Base-by-base conservation (phyloP, 2,797 vertebrate genomes). In the Tiaroga cobitis region DNA sequence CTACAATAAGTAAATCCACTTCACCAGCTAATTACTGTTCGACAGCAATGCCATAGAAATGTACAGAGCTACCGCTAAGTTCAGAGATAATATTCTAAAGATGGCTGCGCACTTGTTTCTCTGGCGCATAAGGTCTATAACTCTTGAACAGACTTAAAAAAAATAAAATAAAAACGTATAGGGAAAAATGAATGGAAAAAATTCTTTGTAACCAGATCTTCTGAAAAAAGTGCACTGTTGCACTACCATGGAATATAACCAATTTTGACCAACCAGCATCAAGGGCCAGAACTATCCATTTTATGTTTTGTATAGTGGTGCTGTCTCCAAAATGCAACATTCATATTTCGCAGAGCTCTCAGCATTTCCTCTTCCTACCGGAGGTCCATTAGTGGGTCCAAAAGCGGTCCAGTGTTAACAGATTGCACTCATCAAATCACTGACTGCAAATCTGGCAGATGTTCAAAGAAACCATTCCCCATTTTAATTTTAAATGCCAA, bases 381-480 rank as follows among this genome's bases (percentile, higher is more conserved):
- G 29, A 75, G 49, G 61, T 73, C 78, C 43, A 76, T 81, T 79
- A 56, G 67, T 59, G 9, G 34, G 41, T 76, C 67, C 70, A 72
- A 63, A 82, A 51, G 72, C 59, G 29, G 29, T 75, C 19, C 39
- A 49, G 51, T 76, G 59, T 29, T 85, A 83, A 90, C 73, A 75
- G 68, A 88, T 84, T 78, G 80, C 67, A 81, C 37, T 81, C n/a
- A 46, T 79, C 82, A 85, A 81, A 49, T 82, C 70, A 77, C 72
- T 72, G 72, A 72, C 51, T 56, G 82, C 84, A 85, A 83, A 87
- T 82, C 59, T 79, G 82, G 82, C 87, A 83, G 74, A 70, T 89
- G 75, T 77, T 85, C 84, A 82, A 65, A 75, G 34, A 61, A 49
- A 19, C 65, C 67, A 37, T 32, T 70, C 34, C 24, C 69, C 7